Percentiles rank a stretch among this genome's conserved stretches.
These are phyloP conservation scores for Aricia artaxerxes DNA, from an alignment of 2,888 invertebrate genomes.

Conservation along the genomic window DNA sequence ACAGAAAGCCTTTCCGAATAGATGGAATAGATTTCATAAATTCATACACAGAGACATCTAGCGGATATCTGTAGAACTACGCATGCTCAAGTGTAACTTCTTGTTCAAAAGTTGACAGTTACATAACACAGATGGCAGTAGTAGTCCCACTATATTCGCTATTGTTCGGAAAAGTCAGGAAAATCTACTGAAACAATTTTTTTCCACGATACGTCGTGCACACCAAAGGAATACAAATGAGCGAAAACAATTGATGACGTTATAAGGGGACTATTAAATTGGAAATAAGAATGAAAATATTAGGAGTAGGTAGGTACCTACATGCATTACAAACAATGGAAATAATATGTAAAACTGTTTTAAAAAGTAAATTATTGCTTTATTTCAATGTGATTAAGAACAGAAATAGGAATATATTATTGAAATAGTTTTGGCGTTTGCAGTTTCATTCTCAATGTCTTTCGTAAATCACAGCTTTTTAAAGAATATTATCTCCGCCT, in stretches of 20 bases:
- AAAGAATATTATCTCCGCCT: too few relatives aligned
- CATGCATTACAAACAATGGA: neutral
- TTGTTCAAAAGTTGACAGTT: neutral
- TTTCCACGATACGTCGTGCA: neutral
- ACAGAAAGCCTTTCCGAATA: neutral
- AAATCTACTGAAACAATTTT: slow-evolving; percentile 5
- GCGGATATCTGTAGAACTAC: neutral
- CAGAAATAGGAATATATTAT: too few relatives aligned
- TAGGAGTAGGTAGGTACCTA: too few relatives aligned
- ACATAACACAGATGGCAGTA: neutral
- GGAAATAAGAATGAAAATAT: too few relatives aligned
- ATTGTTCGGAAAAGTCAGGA: neutral
- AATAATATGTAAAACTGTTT: neutral
- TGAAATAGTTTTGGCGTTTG: too few relatives aligned
- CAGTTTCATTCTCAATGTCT: too few relatives aligned
- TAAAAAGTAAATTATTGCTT: too few relatives aligned
- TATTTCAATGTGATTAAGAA: too few relatives aligned
- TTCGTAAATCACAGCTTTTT: too few relatives aligned
- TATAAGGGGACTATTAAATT: neutral
- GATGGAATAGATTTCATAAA: neutral
- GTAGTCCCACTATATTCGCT: neutral
- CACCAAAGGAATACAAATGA: neutral
- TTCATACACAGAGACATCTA: neutral
- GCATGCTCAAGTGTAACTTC: neutral
- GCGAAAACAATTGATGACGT: neutral